Percentiles rank a stretch among this genome's conserved stretches.
Evolutionary conservation across 2,113 vertebrate genomes (phyloP).

Genomic region (Malurus elegans): DNA sequence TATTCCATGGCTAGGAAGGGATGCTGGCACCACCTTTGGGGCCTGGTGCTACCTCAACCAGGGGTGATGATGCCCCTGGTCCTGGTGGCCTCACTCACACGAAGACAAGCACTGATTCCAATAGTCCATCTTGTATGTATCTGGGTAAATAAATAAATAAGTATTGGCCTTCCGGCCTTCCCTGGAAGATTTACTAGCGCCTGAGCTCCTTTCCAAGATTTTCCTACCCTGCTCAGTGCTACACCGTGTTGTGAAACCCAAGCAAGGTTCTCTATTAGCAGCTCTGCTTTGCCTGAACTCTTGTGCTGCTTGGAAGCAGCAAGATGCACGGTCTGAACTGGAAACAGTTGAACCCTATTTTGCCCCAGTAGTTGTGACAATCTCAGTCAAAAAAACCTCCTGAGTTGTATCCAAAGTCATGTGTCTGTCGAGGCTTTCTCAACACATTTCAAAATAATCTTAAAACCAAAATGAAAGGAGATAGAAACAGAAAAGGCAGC

Average conservation of each 20-base stretch:
- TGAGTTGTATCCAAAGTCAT: neutral
- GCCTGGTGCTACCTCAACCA: neutral
- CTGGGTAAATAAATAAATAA: neutral
- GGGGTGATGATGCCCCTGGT: neutral
- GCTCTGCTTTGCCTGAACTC: neutral
- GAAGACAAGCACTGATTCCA: neutral
- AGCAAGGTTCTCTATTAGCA: neutral
- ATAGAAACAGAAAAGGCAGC: neutral
- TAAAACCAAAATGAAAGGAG: neutral
- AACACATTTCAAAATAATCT: neutral
- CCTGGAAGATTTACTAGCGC: neutral
- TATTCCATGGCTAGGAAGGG: neutral
- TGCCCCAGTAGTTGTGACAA: neutral
- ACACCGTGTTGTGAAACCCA: neutral
- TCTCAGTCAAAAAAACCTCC: neutral
- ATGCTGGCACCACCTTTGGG: neutral
- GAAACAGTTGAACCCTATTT: neutral
- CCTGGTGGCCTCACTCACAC: rapidly evolving
- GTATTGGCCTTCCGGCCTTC: neutral
- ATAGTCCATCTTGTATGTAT: neutral
- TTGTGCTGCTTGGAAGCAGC: neutral
- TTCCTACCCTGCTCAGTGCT: neutral
- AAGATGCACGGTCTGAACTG: neutral
- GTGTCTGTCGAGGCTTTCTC: neutral
- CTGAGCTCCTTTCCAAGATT: neutral